Conservation (phyloP, 2,797 vertebrate species). For the Megalops cyprinoides region DNA sequence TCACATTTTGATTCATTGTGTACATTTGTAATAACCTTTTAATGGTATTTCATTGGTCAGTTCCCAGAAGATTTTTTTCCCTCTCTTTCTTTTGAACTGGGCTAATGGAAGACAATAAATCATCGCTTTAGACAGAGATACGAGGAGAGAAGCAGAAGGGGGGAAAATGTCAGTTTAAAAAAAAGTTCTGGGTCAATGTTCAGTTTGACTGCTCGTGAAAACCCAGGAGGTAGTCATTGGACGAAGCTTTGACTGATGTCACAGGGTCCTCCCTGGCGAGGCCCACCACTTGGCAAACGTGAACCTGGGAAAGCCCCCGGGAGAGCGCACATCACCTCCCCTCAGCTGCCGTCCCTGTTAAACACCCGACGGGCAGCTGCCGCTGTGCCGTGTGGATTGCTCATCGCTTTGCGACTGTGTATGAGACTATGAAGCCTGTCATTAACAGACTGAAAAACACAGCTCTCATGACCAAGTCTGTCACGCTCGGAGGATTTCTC, state of each 20-base stretch:
- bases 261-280: conserved; percentile 65
- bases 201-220: conserved; percentile 34
- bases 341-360: conserved; percentile 69
- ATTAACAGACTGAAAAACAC: conserved; percentile 49
- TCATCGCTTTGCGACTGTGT: conserved; percentile 41
- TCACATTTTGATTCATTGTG: conserved; percentile 65
- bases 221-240: conserved; percentile 67
- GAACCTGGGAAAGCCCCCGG: conserved; percentile 18
- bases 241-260: conserved; percentile 75
- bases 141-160: conserved; percentile 14
- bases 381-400: conserved; percentile 49
- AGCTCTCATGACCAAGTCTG: conserved; percentile 53
- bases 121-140: conserved; percentile 62
- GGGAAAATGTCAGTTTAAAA: conserved; percentile 23
- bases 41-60: conserved; percentile 74
- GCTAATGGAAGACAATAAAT: conserved; percentile 79
- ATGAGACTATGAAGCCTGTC: conserved; percentile 40
- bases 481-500: conserved; percentile 34
- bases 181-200: neutral
- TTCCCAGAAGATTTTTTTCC: conserved; percentile 66
- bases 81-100: conserved; percentile 56
- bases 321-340: conserved; percentile 28
- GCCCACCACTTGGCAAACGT: conserved; percentile 43
- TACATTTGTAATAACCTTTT: conserved; percentile 73
- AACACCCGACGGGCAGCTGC: conserved; percentile 62